Evolutionary conservation across 2,113 vertebrate genomes (phyloP), one percentile per base, ranked within the genome.

Genomic region (Dinomys branickii): DNA sequence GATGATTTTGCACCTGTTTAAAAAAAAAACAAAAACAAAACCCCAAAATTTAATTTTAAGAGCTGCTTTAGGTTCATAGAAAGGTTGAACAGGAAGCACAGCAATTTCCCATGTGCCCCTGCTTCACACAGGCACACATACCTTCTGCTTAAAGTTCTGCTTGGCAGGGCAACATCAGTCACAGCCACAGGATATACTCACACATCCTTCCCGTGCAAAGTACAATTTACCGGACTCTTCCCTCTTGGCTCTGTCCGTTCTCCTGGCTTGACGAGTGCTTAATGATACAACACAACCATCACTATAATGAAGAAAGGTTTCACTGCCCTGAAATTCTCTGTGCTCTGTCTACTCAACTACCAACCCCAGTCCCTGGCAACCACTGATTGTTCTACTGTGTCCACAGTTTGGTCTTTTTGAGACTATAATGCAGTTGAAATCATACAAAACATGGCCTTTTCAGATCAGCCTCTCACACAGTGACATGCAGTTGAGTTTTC

Each of bases 81-180:
- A 90, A 89, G 75, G 35, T 0, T 59, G 56, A 75, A 50, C 80
- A 58, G 84, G 75, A 88, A 69, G 35, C 14, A 75, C 28, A 73
- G 44, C 24, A 11, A 50, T 16, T 47, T 59, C n/a, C 22, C 41
- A 22, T 10, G 10, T 4, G 26, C 8, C 17, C 73, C 56, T 14
- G 20, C 24, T 14, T 33, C 58, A 7, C 0, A 20, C 5, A 10
- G 1, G n/a, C 13, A 33, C 28, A 35, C 12, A n/a, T 24, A 1
- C 35, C 77, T 44, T 59, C 24, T 4, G 1, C 26, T 71, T 78
- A 12, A 30, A 41, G 26, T 17, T 33, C 30, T 5, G 5, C 52
- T 47, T 7, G 28, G 14, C 22, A 83, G 35, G 0, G 58, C 38
- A 5, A 20, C 54, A 30, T 38, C 38, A n/a, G 50, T 71, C 22